Base-by-base conservation (phyloP, 1,140 invertebrate genomes). In the Pachyrhynchus sulphureomaculatus region DNA sequence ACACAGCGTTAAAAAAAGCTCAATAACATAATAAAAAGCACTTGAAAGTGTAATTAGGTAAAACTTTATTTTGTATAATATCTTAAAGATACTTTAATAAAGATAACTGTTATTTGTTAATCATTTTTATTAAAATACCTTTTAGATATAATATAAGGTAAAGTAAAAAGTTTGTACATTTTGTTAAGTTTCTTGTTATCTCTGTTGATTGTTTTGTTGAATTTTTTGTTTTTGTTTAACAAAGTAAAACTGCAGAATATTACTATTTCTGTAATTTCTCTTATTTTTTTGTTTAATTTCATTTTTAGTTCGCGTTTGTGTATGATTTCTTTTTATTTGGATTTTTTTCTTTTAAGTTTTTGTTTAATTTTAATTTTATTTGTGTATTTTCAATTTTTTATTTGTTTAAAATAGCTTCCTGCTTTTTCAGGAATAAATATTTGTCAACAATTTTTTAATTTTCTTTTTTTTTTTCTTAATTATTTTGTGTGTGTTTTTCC, bases 161-260 rank as follows among this genome's bases (percentile, higher is more conserved):
- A 29, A 29, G 26, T 29, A 29, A 29, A 29, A 29, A 9, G 26
- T n/a, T n/a, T 29, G 26, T 29, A 29, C 2, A 15, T 20, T 51
- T 32, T 32, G 26, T 33, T 18, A 39, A 13, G 13, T 8, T 39
- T 37, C 13, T 29, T 57, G 12, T 34, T 32, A 51, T n/a, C n/a
- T n/a, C n/a, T 59, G 48, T 59, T 59, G 41, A 39, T 51, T 51
- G 39, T 17, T 12, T 51, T 53, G 58, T 61, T 61, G 58, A 61
- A 26, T 61, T 61, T n/a, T 61, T 8, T 18, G 58, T 61, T 61
- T 61, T 61, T 61, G 58, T 61, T 61, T 60, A 34, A 10, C n/a
- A n/a, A 53, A 61, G 17, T 49, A 36, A 54, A 61, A 48, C 9
- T 61, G 58, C 58, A 61, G 58, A 44, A 61, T 61, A 44, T 53